phyloP scores from a whole-genome alignment of 2,113 vertebrate genomes.

The Elanus axillaris region DNA sequence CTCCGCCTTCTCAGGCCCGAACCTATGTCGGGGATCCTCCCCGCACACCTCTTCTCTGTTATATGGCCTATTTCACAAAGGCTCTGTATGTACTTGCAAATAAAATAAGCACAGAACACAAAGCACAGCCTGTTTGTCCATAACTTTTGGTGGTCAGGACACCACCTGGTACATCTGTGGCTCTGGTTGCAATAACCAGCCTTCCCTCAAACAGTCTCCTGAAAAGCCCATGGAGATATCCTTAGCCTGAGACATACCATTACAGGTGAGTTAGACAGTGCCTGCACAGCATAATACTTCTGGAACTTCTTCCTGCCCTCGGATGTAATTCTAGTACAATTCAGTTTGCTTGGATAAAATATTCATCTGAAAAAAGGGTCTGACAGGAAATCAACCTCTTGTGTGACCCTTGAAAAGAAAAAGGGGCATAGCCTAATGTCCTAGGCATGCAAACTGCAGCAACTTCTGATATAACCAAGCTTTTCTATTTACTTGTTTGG shows the following conservation, averaged over 20 bases:
- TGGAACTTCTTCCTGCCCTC: not conserved
- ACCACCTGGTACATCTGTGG: not conserved
- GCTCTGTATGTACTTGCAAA: not conserved
- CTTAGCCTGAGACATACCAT: not conserved
- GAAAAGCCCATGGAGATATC: not conserved
- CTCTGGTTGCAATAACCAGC: not conserved
- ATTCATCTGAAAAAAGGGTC: not conserved
- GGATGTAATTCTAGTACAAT: not conserved
- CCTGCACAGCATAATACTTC: not conserved
- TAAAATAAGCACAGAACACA: not conserved
- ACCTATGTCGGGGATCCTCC: too few species aligned
- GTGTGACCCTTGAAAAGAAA: not conserved
- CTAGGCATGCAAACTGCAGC: rapidly evolving
- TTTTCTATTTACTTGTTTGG: not conserved
- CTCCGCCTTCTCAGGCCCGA: too few species aligned
- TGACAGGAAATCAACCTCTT: not conserved
- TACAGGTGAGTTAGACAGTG: not conserved
- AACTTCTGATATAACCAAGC: not conserved
- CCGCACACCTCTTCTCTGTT: not conserved
- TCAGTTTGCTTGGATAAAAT: not conserved
- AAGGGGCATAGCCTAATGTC: not conserved
- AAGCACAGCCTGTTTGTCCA: not conserved
- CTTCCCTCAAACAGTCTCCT: not conserved
- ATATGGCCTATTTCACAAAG: not conserved
- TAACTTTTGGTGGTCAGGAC: not conserved